These are phyloP conservation scores for Rhineura floridana DNA, from an alignment of 2,113 vertebrate species.

Conservation along the genomic window DNA sequence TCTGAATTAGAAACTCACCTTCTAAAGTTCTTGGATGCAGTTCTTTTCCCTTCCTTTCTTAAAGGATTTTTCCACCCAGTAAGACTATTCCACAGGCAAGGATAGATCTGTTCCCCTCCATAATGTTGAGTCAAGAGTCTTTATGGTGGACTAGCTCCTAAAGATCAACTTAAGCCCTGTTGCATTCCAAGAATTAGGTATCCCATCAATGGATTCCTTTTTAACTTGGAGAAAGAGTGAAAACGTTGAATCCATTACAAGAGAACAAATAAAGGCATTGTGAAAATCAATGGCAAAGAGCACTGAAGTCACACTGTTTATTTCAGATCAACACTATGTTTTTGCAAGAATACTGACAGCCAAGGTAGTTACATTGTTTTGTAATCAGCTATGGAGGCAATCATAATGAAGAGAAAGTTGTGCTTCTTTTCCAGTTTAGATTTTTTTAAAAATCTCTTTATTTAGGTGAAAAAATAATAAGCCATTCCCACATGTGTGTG, in stretches of 20 bases:
- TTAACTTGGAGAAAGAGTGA: not conserved
- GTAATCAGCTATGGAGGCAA: not conserved
- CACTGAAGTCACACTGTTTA: not conserved
- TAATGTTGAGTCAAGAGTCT: not conserved
- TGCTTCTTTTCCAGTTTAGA: not conserved
- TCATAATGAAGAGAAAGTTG: accelerated
- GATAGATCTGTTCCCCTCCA: not conserved
- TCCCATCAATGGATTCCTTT: not conserved
- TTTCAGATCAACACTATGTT: not conserved
- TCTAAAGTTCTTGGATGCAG: not conserved
- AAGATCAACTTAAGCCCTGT: not conserved
- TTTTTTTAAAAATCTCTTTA: not conserved
- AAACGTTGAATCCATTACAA: too few relatives aligned
- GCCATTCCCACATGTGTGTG: too few relatives aligned
- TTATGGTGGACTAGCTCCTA: not conserved
- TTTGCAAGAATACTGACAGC: not conserved
- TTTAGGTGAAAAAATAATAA: too few relatives aligned
- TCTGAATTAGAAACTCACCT: too few relatives aligned
- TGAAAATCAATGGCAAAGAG: conserved; percentile 4
- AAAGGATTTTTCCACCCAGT: not conserved
- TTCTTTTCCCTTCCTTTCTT: not conserved
- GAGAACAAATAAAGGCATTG: not conserved
- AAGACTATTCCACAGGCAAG: not conserved
- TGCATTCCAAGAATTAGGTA: too few relatives aligned
- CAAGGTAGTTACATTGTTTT: not conserved